Percentiles rank a stretch among this genome's conserved stretches.
Conservation (phyloP, 2,113 vertebrate species). For the Entomyzon cyanotis region DNA sequence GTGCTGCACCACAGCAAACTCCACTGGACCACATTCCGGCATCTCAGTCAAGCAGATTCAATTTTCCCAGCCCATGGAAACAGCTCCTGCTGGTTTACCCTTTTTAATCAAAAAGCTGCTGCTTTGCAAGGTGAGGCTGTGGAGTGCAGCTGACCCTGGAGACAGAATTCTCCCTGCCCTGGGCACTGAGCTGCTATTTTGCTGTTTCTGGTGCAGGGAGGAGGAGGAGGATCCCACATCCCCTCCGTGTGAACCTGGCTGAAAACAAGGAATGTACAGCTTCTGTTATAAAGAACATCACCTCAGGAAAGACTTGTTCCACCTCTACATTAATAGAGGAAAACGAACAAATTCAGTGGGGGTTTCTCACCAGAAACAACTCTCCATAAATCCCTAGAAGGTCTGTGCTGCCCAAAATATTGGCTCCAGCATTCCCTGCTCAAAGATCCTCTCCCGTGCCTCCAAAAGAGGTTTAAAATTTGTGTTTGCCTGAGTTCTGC, state of each 20-base stretch:
- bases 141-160: neutral
- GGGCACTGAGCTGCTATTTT: neutral
- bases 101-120: neutral
- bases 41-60: neutral
- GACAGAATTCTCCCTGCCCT: neutral
- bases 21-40: neutral
- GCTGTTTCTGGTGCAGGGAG: neutral
- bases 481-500: neutral
- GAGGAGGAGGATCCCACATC: neutral
- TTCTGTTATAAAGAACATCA: neutral
- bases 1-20: neutral
- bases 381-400: neutral
- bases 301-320: neutral
- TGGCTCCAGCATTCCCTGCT: neutral
- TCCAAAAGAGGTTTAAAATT: neutral
- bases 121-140: neutral
- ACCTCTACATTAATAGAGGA: neutral
- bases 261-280: neutral
- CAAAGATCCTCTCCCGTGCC: neutral
- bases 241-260: accelerated
- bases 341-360: neutral
- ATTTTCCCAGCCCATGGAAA: neutral
- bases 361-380: neutral
- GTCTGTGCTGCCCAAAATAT: accelerated
- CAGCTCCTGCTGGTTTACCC: neutral